phyloP scores from a whole-genome alignment of 2,113 vertebrate species.

The Sylvilagus bachmani region DNA sequence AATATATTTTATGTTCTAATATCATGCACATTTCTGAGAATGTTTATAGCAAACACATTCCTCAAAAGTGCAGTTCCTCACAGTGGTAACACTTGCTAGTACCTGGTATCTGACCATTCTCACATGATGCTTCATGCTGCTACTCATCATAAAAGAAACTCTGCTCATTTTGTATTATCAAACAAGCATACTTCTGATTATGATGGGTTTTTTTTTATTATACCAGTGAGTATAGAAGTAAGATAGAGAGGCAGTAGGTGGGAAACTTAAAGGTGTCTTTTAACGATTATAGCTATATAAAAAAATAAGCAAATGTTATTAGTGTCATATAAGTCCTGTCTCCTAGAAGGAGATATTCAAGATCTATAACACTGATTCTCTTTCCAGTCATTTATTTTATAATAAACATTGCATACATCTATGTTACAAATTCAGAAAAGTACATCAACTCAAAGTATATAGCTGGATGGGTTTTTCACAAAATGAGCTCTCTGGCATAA shows the following conservation, averaged over 20 bases:
- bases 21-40: background rate
- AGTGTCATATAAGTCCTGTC: background rate
- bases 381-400: background rate
- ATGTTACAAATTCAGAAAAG: background rate
- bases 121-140: background rate
- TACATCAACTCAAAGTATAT: background rate
- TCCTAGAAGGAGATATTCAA: background rate
- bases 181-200: background rate
- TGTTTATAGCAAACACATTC: background rate
- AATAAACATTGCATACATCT: background rate
- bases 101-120: background rate
- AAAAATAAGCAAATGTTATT: background rate
- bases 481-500: background rate
- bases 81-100: background rate
- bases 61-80: background rate
- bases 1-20: background rate
- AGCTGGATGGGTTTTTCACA: background rate
- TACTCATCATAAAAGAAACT: constrained; percentile 63
- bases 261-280: background rate
- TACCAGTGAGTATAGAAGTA: background rate
- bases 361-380: background rate
- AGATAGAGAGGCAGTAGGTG: background rate
- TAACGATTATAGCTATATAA: background rate
- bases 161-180: background rate
- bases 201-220: background rate